These are phyloP conservation scores for Apodemus agrarius DNA, from an alignment of 2,797 vertebrate species.

Conservation along the genomic window DNA sequence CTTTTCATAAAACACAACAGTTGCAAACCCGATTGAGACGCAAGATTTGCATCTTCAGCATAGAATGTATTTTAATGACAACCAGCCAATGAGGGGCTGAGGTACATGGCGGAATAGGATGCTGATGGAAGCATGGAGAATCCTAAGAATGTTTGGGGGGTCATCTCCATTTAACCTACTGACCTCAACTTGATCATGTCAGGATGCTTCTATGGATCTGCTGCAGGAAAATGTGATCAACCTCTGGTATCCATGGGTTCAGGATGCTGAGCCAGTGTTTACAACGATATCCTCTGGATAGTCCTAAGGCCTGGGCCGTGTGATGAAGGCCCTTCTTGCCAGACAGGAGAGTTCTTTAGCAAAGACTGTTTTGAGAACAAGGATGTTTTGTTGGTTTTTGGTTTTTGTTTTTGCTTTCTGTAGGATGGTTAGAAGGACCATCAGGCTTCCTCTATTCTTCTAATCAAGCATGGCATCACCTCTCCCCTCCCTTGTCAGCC, in stretches of 20 bases:
- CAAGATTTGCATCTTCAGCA: background rate
- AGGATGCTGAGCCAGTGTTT: background rate
- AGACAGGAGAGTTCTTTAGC: constrained; percentile 94
- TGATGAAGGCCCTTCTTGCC: constrained; percentile 96
- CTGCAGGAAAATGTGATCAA: background rate
- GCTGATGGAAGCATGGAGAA: constrained; percentile 60
- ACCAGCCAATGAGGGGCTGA: background rate
- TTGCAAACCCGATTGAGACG: background rate
- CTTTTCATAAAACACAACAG: no score
- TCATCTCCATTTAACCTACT: constrained; percentile 67
- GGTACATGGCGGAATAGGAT: background rate
- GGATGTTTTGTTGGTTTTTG: constrained; percentile 61
- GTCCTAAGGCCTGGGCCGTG: constrained; percentile 89
- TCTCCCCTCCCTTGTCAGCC: background rate
- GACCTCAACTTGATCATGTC: background rate
- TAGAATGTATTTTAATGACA: background rate
- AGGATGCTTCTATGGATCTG: background rate
- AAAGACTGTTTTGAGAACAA: constrained; percentile 93
- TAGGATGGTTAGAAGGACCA: constrained; percentile 94
- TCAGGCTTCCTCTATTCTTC: constrained; percentile 93
- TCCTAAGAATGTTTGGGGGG: constrained; percentile 41
- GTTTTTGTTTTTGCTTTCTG: constrained; percentile 85
- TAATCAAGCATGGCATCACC: no score
- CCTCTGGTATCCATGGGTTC: background rate
- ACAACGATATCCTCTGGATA: background rate